Conservation (phyloP, 2,113 vertebrate species). For the Semnopithecus entellus region DNA sequence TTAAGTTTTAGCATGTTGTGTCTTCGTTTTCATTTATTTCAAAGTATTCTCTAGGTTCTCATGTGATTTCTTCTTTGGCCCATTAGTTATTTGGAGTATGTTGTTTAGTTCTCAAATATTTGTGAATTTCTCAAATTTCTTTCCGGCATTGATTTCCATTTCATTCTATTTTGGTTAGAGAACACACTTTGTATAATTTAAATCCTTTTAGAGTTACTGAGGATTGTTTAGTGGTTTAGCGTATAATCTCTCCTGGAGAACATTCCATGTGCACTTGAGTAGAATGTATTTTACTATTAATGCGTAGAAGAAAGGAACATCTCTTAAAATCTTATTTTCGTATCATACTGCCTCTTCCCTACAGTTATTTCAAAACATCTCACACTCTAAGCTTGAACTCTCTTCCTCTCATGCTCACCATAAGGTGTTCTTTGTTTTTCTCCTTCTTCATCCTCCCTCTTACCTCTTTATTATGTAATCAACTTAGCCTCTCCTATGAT, state of each 20-base stretch:
- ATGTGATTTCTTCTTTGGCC: not conserved
- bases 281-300: not conserved
- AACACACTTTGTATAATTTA: not conserved
- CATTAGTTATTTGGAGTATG: not conserved
- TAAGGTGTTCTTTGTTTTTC: not conserved
- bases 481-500: not conserved
- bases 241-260: not conserved
- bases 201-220: not conserved
- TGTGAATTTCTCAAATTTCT: not conserved
- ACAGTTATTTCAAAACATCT: not conserved
- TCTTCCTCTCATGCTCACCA: not conserved
- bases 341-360: not conserved
- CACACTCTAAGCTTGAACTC: not conserved
- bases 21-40: not conserved
- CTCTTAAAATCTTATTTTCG: not conserved
- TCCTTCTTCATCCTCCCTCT: not conserved
- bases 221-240: not conserved
- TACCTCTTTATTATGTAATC: not conserved
- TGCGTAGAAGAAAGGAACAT: not conserved
- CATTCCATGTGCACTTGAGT: not conserved
- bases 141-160: not conserved
- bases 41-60: not conserved
- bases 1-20: not conserved
- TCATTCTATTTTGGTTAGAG: not conserved
- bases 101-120: not conserved